Conservation (phyloP, 2,797 vertebrate genomes). For the Geotrypetes seraphini region DNA sequence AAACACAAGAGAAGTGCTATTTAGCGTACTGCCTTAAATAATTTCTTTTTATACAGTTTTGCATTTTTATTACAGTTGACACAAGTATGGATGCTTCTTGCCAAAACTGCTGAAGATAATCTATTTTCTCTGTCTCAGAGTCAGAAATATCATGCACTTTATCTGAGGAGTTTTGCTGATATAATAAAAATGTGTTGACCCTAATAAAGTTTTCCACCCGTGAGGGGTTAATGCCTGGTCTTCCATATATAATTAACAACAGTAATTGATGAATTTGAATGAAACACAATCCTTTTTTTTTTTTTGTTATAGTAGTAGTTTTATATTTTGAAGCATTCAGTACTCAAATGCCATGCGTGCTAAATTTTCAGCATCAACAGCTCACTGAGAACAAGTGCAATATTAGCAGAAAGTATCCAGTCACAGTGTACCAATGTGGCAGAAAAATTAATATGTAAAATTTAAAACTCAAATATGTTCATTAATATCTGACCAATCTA, state of each 20-base stretch:
- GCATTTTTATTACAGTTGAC: not conserved
- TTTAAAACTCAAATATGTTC: not conserved
- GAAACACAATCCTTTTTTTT: too few relatives aligned
- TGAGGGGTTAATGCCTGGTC: too few relatives aligned
- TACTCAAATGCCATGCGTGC: too few relatives aligned
- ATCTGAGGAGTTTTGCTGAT: not conserved
- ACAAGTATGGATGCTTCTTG: not conserved
- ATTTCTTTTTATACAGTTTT: not conserved
- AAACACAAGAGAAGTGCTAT: conserved; percentile 2
- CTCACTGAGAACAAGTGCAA: not conserved
- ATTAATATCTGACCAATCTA: too few relatives aligned
- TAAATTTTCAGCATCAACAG: too few relatives aligned
- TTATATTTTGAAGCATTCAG: too few relatives aligned
- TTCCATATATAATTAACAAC: too few relatives aligned
- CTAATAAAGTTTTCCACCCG: too few relatives aligned
- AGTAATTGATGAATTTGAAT: too few relatives aligned
- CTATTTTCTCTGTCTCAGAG: conserved; percentile 11
- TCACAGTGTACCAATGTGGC: not conserved
- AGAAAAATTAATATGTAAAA: not conserved
- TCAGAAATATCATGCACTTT: not conserved
- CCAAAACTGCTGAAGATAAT: conserved; percentile 4
- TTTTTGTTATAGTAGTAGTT: too few relatives aligned
- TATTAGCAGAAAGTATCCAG: not conserved
- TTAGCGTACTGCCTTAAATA: not conserved
- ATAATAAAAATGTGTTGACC: too few relatives aligned